Conservation (phyloP, 2,113 vertebrate genomes). For the Tympanuchus pallidicinctus region DNA sequence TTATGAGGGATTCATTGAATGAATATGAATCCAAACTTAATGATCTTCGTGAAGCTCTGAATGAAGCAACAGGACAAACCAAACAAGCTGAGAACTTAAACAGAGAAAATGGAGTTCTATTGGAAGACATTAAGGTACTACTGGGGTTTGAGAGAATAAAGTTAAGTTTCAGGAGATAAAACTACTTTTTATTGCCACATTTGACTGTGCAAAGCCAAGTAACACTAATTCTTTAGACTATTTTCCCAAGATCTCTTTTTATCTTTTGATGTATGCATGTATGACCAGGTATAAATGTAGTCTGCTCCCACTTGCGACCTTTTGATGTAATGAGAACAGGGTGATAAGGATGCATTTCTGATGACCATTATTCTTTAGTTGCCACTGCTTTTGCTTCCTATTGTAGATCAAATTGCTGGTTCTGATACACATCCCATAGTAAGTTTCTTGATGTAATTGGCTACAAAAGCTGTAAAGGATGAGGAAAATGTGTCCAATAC, state of each 20-base stretch:
- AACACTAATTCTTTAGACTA: not conserved
- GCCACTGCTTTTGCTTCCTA: not conserved
- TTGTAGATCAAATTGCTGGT: not conserved
- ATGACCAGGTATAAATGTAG: not conserved
- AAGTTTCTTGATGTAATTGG: not conserved
- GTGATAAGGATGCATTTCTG: not conserved
- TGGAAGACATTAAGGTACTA: conserved; percentile 86
- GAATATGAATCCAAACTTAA: conserved; percentile 85
- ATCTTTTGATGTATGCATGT: not conserved
- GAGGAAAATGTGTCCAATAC: not conserved
- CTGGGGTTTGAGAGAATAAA: not conserved
- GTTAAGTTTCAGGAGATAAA: not conserved
- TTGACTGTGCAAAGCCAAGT: not conserved
- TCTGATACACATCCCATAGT: not conserved
- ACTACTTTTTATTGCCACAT: not conserved
- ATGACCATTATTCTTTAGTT: not conserved
- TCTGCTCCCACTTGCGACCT: not conserved
- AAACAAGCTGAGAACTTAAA: conserved; percentile 86
- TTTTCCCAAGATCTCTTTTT: not conserved
- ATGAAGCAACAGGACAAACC: conserved; percentile 76
- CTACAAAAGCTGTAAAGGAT: not conserved
- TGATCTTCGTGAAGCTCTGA: conserved; percentile 82
- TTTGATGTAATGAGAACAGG: not conserved
- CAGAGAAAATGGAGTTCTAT: conserved; percentile 77
- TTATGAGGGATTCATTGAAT: conserved; percentile 78